Conservation (phyloP, 2,888 invertebrate genomes). For the Stegophylla sp. region DNA sequence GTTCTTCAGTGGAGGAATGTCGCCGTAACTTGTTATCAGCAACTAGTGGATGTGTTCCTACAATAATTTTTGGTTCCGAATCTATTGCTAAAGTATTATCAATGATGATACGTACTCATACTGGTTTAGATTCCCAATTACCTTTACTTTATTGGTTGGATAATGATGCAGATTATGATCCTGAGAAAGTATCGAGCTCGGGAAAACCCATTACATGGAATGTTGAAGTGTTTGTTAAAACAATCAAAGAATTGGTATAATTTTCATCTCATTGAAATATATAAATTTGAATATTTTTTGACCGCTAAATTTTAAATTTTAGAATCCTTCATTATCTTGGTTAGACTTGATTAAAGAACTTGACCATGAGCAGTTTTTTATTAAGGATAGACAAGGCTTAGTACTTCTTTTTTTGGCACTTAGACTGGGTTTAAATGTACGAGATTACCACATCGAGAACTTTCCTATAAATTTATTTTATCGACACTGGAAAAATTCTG, state of each 20-base stretch:
- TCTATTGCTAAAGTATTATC: constrained; percentile 85
- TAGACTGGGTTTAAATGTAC: constrained; percentile 79
- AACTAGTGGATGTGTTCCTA: constrained; percentile 65
- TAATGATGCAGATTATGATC: constrained; percentile 35
- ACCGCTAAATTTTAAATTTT: constrained; percentile 57
- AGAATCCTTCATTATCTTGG: constrained; percentile 82
- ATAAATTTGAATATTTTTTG: not conserved
- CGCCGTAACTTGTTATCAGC: constrained; percentile 70
- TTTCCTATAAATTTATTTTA: constrained; percentile 91
- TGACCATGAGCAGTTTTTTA: constrained; percentile 87
- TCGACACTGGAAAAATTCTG: constrained; percentile 89
- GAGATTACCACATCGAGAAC: constrained; percentile 72
- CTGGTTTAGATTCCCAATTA: constrained; percentile 68
- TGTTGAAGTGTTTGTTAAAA: constrained; percentile 89
- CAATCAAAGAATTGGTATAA: constrained; percentile 82
- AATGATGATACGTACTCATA: constrained; percentile 85
- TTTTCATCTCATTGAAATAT: not conserved
- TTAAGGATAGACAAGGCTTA: constrained; percentile 86
- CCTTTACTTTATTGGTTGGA: constrained; percentile 41
- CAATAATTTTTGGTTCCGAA: constrained; percentile 66
- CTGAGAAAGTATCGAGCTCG: constrained; percentile 61
- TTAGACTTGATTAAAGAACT: constrained; percentile 88
- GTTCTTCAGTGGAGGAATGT: constrained; percentile 84
- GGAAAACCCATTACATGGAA: constrained; percentile 78
- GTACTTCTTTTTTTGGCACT: constrained; percentile 82